Evolutionary conservation across 2,888 invertebrate species (phyloP), one percentile per base, ranked within the genome.

Genomic region (Agrotis clavis): DNA sequence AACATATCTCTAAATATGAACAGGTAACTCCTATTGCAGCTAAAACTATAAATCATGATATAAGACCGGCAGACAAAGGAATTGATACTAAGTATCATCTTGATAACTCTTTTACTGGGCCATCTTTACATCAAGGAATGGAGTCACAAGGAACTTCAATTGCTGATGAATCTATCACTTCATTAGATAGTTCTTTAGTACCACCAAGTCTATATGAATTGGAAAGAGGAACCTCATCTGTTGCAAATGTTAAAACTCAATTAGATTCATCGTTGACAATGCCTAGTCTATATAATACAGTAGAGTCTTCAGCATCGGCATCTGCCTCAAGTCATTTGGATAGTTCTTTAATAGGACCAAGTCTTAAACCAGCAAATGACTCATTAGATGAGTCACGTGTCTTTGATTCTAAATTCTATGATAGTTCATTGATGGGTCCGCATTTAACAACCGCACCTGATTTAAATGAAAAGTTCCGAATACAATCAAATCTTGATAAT

Each of bases 381-480:
- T 21, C 16, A 16, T 13, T 6, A 2, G 21, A 68, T 11, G 9
- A 13, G 1, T 25, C 41, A 0, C 13, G 0, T 30, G 30, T 6
- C 0, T 50, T 25, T 47, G 21, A 70, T 13, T 45, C 21, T 18
- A 30, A n/a, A 21, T 0, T 53, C 6, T 60, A 21, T 6, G 79
- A 72, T n/a, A 45, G 50, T 19, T 61, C 54, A 2, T 18, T 79
- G 51, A 2, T 25, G 35, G 35, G 73, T 1, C 25, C 60, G 13
- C 13, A 19, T 65, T 50, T 61, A 41, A 13, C 13, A 48, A 30
- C 53, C 9, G 1, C 7, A 2, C 19, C 53, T 11, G 30, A 60
- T 14, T 68, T 19, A 56, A 61, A 64, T 30, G 19, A 56, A 30
- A 21, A 66, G 4, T 50, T 65, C 16, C 41, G 41, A 2, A 13